A percentile compares a stretch with the other conserved stretches of the same genome.
These are phyloP conservation scores for Aphidius ervi DNA, from an alignment of 1,140 invertebrate genomes.

Conservation along the genomic window DNA sequence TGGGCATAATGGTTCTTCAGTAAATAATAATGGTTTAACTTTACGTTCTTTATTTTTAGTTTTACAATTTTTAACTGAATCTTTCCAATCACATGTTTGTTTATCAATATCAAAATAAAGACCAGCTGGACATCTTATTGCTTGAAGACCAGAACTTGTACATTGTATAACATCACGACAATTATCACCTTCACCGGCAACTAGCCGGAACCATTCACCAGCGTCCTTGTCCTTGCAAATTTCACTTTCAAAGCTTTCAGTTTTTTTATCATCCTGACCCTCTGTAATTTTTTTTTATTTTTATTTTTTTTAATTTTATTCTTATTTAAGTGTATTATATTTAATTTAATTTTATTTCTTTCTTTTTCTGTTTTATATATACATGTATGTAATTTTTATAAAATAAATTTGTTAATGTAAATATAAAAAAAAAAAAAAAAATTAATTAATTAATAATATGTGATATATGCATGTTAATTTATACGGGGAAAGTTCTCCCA, in stretches of 20 bases:
- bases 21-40: conserved; percentile 82
- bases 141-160: conserved; percentile 88
- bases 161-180: conserved; percentile 94
- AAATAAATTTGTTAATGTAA: no score
- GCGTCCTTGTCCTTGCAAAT: conserved; percentile 91
- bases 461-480: conserved; percentile 3
- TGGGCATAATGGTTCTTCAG: conserved; percentile 86
- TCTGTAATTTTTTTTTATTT: conserved; percentile 25
- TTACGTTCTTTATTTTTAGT: conserved; percentile 87
- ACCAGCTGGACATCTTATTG: conserved; percentile 87
- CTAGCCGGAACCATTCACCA: conserved; percentile 91
- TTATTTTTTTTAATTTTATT: not conserved
- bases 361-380: no score
- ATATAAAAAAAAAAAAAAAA: no score
- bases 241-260: conserved; percentile 81
- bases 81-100: conserved; percentile 95
- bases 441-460: no score
- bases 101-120: conserved; percentile 93
- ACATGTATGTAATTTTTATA: no score
- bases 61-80: conserved; percentile 89
- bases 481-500: conserved; percentile 44
- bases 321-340: not conserved
- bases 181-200: conserved; percentile 84
- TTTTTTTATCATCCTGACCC: conserved; percentile 67
- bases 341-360: not conserved